Evolutionary conservation across 1,140 invertebrate species (phyloP).

Genomic region (Drosophila mayri): DNA sequence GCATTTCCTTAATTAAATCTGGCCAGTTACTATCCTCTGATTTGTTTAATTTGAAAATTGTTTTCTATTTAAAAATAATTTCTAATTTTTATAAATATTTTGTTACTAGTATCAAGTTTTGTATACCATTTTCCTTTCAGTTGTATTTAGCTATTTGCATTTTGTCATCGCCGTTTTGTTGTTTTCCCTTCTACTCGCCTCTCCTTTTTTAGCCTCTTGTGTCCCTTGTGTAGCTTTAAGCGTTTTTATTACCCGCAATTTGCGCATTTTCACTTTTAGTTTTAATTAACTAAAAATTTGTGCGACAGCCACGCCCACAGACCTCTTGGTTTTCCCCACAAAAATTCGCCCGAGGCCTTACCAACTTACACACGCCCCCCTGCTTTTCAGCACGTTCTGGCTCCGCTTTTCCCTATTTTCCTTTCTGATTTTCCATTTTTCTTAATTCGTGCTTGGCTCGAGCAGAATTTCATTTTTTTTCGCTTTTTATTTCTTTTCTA

Average conservation of each 20-base stretch:
- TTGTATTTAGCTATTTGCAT: constrained; percentile 55
- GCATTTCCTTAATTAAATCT: background rate
- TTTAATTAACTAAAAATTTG: constrained; percentile 80
- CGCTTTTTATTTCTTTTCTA: constrained; percentile 39
- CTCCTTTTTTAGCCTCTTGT: constrained; percentile 3
- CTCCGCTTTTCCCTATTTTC: constrained; percentile 22
- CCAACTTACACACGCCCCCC: constrained; percentile 23
- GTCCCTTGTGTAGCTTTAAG: constrained; percentile 48
- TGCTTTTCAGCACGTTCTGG: background rate
- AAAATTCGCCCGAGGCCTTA: constrained; percentile 34
- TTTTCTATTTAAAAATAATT: background rate
- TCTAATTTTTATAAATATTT: background rate
- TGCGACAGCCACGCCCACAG: constrained; percentile 39
- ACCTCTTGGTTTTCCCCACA: constrained; percentile 2
- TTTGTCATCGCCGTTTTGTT: constrained; percentile 36
- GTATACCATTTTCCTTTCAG: constrained; percentile 2
- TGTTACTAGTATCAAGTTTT: background rate
- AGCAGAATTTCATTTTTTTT: constrained; percentile 29
- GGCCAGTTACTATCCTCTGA: too few species aligned
- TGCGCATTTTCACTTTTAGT: constrained; percentile 80
- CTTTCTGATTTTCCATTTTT: constrained; percentile 42
- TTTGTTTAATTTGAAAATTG: background rate
- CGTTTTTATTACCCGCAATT: constrained; percentile 78
- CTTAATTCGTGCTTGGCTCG: constrained; percentile 37
- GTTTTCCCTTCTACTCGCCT: constrained; percentile 15